Conservation (phyloP, 2,113 vertebrate genomes). For the Cheirogaleus medius region DNA sequence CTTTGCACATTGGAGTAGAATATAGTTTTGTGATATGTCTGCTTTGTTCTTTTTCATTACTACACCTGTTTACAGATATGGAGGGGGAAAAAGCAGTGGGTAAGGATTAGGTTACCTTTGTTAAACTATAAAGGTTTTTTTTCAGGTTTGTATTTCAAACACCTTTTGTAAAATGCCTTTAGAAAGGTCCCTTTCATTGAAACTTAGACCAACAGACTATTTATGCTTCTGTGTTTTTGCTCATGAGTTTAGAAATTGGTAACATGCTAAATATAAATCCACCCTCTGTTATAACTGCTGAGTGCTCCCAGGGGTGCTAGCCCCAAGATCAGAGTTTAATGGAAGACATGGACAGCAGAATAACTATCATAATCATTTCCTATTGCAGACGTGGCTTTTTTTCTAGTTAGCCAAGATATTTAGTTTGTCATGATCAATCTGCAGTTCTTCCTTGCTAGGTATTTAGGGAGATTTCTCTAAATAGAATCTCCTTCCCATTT, state of each 20-base stretch:
- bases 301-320: not conserved
- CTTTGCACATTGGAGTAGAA: conserved; percentile 69
- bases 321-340: not conserved
- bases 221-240: not conserved
- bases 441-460: conserved; percentile 17
- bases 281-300: not conserved
- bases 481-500: not conserved
- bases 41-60: conserved; percentile 81
- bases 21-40: conserved; percentile 62
- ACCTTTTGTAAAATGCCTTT: conserved; percentile 62
- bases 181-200: conserved; percentile 15
- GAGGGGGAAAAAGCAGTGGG: not conserved
- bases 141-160: conserved; percentile 52
- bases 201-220: not conserved
- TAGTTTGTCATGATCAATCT: not conserved
- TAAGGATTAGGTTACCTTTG: conserved; percentile 63
- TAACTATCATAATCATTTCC: not conserved
- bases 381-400: not conserved
- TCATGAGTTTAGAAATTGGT: not conserved
- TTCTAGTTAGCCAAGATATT: conserved; percentile 4
- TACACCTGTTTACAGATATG: conserved; percentile 81
- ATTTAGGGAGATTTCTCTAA: conserved; percentile 23
- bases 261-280: not conserved
- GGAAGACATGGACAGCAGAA: not conserved
- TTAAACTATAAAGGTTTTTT: conserved; percentile 50